Percentiles rank a stretch among this genome's conserved stretches.
These are phyloP conservation scores for Trematocara caparti DNA, from an alignment of 2,797 vertebrate species.

Conservation along the genomic window DNA sequence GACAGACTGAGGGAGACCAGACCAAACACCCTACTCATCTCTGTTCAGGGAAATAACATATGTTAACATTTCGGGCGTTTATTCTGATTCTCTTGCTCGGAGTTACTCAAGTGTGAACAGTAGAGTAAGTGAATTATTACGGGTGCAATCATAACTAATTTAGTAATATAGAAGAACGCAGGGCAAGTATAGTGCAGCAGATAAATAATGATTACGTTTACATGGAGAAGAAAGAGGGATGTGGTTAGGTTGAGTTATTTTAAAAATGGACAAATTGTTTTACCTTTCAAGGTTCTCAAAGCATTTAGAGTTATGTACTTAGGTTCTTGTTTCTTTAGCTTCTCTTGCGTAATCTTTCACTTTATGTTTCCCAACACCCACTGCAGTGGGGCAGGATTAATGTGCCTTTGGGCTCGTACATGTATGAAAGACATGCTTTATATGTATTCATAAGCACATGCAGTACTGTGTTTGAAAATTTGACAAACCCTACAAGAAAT, in stretches of 20 bases:
- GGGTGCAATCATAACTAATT: slow-evolving; percentile 51
- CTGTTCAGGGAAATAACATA: slow-evolving; percentile 41
- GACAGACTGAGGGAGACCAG: slow-evolving; percentile 60
- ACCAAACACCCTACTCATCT: slow-evolving; percentile 62
- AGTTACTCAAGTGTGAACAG: slow-evolving; percentile 37
- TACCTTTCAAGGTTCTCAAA: not conserved
- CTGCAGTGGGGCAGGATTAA: not conserved
- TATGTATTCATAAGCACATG: slow-evolving; percentile 17
- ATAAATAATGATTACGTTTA: slow-evolving; percentile 24
- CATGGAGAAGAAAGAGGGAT: slow-evolving; percentile 1
- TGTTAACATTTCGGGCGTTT: slow-evolving; percentile 54
- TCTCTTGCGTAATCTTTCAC: not conserved
- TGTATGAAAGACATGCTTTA: slow-evolving; percentile 22
- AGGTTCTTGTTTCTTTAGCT: not conserved
- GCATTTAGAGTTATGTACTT: not conserved
- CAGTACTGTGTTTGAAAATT: not conserved
- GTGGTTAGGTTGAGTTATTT: not conserved
- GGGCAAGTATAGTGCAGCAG: not conserved
- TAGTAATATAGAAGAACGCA: slow-evolving; percentile 32
- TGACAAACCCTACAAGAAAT: not conserved
- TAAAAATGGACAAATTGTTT: not conserved
- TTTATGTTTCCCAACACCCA: slow-evolving; percentile 4
- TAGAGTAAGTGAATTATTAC: slow-evolving; percentile 55
- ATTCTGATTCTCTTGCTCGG: slow-evolving; percentile 21
- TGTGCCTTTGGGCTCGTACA: slow-evolving; percentile 43